Evolutionary conservation across 2,113 vertebrate genomes (phyloP).

Genomic region (Eidolon helvum): DNA sequence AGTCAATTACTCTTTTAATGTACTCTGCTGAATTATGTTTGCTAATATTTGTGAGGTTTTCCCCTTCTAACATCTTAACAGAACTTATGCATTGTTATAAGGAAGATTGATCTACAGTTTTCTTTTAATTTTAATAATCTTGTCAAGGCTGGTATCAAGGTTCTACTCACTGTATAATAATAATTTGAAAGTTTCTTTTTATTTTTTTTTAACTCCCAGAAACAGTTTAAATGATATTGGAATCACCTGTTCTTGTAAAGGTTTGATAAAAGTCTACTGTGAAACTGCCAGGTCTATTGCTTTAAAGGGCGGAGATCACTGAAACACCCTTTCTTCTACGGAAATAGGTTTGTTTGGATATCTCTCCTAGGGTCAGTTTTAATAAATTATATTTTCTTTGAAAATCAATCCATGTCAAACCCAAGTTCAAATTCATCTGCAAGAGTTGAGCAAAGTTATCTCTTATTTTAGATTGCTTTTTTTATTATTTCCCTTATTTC

Average conservation of each 20-base stretch:
- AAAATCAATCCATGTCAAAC: slow-evolving; percentile 24
- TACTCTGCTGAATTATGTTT: not conserved
- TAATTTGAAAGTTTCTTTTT: not conserved
- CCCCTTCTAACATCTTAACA: not conserved
- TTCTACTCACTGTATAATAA: not conserved
- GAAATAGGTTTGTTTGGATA: not conserved
- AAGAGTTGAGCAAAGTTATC: not conserved
- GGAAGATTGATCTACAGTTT: not conserved
- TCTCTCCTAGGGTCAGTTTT: not conserved
- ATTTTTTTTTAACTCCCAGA: not conserved
- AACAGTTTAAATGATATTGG: not conserved
- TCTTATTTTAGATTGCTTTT: not conserved
- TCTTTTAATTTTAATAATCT: not conserved
- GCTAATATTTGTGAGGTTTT: not conserved
- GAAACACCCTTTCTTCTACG: not conserved
- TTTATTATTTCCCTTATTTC: not conserved
- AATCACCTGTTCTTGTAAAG: not conserved
- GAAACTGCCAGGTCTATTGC: not conserved
- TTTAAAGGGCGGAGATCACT: not conserved
- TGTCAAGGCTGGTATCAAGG: not conserved
- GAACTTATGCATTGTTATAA: not conserved
- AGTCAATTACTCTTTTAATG: not conserved
- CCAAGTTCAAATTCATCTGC: not conserved
- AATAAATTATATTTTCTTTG: not conserved
- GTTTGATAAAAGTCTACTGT: not conserved